Base-by-base conservation (phyloP, 2,888 invertebrate species). In the Caenorhabditis imperialis region DNA sequence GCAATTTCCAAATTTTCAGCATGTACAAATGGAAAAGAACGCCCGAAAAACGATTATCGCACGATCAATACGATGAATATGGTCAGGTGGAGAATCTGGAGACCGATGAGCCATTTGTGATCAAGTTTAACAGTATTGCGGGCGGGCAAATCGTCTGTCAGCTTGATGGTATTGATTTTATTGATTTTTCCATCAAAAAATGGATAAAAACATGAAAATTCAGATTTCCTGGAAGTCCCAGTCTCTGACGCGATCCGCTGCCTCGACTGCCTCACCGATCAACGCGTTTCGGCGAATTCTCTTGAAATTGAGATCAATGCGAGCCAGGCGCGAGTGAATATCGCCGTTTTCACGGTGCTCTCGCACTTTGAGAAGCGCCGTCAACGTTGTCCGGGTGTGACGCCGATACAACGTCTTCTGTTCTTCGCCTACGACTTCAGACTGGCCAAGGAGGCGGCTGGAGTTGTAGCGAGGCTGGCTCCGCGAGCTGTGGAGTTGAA, bases 211-310 rank as follows among this genome's bases (percentile, higher is more conserved):
- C 53, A 40, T 57, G 33, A 30, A 62, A 51, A 44, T 53, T 71
- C 55, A 72, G 72, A 72, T 63, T 72, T 58, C 54, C 53, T 58
- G 35, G 72, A 72, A 63, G 63, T 72, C 35, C 58, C 63, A 37
- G 58, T 72, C 33, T 23, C 47, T 38, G 72, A 72, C 42, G 72
- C 72, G 14, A 58, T 27, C 45, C 51, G 58, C 40, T 72, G 72
- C 53, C 51, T 72, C 40, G 63, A 63, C 47, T 63, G 45, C 44
- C 53, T 72, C 25, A 57, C 50, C 16, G 72, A 72, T 16, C 63
- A 72, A 25, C 63, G 63, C 23, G 33, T 72, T 51, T 53, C 35
- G 6, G 45, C 63, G 20, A 58, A 72, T 44, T 40, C 57, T 18
- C 45, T 72, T 33, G 63, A 72, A 47, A 63, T 72, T 42, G 72